Conservation (phyloP, 1,140 invertebrate genomes). For the Lepidurus packardi region DNA sequence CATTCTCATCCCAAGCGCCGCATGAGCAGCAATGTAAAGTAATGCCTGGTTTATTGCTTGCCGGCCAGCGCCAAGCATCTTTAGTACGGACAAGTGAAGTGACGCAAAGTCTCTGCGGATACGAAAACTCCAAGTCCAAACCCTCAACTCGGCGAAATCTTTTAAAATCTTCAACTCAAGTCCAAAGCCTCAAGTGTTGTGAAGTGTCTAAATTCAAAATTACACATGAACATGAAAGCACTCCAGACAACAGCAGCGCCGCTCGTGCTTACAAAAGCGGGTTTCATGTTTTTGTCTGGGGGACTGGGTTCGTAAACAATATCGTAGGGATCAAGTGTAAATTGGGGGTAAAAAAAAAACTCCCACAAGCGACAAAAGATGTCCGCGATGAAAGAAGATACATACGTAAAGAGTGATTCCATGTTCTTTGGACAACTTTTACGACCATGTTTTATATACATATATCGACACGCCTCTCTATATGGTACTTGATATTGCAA, state of each 20-base stretch:
- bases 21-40: neutral
- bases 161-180: neutral
- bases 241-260: neutral
- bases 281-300: neutral
- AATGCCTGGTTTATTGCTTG: neutral
- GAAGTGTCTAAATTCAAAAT: neutral
- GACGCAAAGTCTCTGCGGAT: neutral
- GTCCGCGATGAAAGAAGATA: neutral
- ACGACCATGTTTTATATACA: neutral
- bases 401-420: neutral
- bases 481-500: neutral
- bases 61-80: neutral
- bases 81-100: neutral
- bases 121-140: neutral
- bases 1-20: no score
- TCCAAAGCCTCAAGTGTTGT: neutral
- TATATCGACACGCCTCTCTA: neutral
- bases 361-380: neutral
- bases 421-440: neutral
- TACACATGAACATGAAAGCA: neutral
- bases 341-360: neutral
- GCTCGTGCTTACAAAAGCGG: neutral
- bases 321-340: neutral
- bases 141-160: no score
- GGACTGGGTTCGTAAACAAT: neutral